A percentile compares a stretch with the other conserved stretches of the same genome.
Evolutionary conservation across 2,797 vertebrate genomes (phyloP).

Genomic region (Sebastes matsubarae): DNA sequence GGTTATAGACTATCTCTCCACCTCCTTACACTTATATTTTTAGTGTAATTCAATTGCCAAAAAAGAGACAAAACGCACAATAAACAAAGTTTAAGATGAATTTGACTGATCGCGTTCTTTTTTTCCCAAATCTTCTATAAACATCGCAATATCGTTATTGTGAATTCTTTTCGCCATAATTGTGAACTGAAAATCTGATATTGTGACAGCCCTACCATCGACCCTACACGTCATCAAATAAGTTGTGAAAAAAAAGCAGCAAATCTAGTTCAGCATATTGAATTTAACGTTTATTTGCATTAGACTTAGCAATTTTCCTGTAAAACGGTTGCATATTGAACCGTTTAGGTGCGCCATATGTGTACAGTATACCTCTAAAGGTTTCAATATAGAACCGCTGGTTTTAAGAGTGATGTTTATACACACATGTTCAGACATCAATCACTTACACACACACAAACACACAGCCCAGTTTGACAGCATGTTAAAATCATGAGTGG

Average conservation of each 20-base stretch:
- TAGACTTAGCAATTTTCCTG: rapidly evolving
- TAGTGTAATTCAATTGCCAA: too few species aligned
- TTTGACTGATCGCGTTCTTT: too few species aligned
- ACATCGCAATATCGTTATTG: too few species aligned
- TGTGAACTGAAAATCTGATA: too few species aligned
- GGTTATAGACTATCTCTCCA: too few species aligned
- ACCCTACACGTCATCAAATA: neutral
- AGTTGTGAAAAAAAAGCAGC: neutral
- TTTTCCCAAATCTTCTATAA: too few species aligned
- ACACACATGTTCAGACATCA: constrained; percentile 28
- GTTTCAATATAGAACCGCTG: neutral
- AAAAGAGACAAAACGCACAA: too few species aligned
- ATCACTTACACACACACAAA: constrained; percentile 22
- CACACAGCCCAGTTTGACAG: constrained; percentile 40
- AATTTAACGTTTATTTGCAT: neutral
- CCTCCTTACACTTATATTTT: too few species aligned
- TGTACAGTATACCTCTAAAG: neutral
- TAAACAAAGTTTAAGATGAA: too few species aligned
- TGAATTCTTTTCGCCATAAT: too few species aligned
- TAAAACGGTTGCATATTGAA: neutral
- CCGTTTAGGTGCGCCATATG: neutral
- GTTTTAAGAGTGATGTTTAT: neutral
- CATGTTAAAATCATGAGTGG: constrained; percentile 73
- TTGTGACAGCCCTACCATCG: too few species aligned
- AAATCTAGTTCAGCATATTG: rapidly evolving